Percentiles rank a stretch among this genome's conserved stretches.
phyloP scores from a whole-genome alignment of 1,140 invertebrate genomes.

The Drosophila bifasciata region DNA sequence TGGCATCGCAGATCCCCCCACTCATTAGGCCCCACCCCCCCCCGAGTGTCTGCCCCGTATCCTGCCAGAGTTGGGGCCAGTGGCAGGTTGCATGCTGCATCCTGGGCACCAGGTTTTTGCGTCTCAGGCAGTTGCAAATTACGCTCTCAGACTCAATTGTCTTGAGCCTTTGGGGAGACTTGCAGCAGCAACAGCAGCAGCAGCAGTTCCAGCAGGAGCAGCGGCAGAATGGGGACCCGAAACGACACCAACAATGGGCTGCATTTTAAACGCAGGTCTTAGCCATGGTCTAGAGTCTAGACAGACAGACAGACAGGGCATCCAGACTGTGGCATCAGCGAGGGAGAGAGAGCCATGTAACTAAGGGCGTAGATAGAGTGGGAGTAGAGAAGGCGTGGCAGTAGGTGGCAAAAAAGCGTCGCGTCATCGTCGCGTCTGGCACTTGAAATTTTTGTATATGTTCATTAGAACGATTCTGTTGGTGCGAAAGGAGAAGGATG shows the following conservation, averaged over 20 bases:
- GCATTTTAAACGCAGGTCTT: slow-evolving; percentile 76
- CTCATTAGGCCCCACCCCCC: slow-evolving; percentile 68
- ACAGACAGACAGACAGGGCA: slow-evolving; percentile 60
- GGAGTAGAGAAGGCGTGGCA: slow-evolving; percentile 45
- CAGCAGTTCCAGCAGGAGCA: slow-evolving; percentile 17
- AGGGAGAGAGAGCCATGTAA: neutral
- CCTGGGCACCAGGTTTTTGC: slow-evolving; percentile 45
- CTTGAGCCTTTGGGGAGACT: slow-evolving; percentile 68
- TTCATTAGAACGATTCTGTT: slow-evolving; percentile 73
- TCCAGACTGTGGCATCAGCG: slow-evolving; percentile 1
- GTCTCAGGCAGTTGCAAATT: slow-evolving; percentile 82
- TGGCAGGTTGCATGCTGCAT: slow-evolving; percentile 42
- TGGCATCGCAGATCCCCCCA: slow-evolving; percentile 35
- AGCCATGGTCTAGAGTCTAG: slow-evolving; percentile 55
- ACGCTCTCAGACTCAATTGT: slow-evolving; percentile 80
- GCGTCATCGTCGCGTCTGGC: slow-evolving; percentile 78
- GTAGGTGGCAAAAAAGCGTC: slow-evolving; percentile 57
- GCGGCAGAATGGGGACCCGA: slow-evolving; percentile 50
- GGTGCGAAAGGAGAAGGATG: slow-evolving; percentile 18
- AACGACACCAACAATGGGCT: slow-evolving; percentile 70
- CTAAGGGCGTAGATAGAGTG: slow-evolving; percentile 3
- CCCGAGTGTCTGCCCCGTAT: slow-evolving; percentile 52
- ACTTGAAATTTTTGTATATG: slow-evolving; percentile 72
- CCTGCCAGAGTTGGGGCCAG: slow-evolving; percentile 42
- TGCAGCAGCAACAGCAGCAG: slow-evolving; percentile 18